Conservation (phyloP, 2,888 invertebrate genomes). For the Drosophila siamana region DNA sequence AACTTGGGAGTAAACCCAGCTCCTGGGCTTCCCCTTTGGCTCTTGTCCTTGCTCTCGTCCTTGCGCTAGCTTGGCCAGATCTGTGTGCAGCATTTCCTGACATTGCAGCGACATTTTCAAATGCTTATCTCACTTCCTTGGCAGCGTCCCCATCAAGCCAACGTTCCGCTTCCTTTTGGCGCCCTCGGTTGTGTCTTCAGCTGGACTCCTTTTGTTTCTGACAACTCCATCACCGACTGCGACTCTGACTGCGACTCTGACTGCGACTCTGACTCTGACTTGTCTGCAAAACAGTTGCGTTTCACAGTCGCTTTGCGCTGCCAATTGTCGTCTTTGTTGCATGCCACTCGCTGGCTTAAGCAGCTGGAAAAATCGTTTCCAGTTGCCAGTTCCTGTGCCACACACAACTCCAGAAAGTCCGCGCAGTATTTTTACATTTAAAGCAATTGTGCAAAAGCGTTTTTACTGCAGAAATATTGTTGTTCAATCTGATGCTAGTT, state of each 20-base stretch:
- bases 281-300: conserved; percentile 30
- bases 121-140: conserved; percentile 74
- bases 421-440: too few relatives aligned
- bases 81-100: conserved; percentile 39
- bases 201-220: conserved; percentile 50
- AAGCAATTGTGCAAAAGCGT: too few relatives aligned
- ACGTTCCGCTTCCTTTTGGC: conserved; percentile 4
- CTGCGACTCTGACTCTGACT: conserved; percentile 17
- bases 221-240: conserved; percentile 7
- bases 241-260: not conserved
- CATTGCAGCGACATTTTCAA: conserved; percentile 64
- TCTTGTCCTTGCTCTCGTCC: not conserved
- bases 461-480: too few relatives aligned
- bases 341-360: conserved; percentile 52
- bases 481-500: too few relatives aligned
- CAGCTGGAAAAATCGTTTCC: conserved; percentile 81
- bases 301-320: conserved; percentile 51
- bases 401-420: conserved; percentile 16
- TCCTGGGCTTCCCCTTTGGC: too few relatives aligned
- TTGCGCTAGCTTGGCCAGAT: conserved; percentile 28
- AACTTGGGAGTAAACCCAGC: conserved; percentile 19
- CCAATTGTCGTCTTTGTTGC: conserved; percentile 67
- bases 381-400: conserved; percentile 63
- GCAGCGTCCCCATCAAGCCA: conserved; percentile 18
- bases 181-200: conserved; percentile 19